Conservation (phyloP, 2,113 vertebrate species). For the crab-eating macaque (Macaca fascicularis) region DNA sequence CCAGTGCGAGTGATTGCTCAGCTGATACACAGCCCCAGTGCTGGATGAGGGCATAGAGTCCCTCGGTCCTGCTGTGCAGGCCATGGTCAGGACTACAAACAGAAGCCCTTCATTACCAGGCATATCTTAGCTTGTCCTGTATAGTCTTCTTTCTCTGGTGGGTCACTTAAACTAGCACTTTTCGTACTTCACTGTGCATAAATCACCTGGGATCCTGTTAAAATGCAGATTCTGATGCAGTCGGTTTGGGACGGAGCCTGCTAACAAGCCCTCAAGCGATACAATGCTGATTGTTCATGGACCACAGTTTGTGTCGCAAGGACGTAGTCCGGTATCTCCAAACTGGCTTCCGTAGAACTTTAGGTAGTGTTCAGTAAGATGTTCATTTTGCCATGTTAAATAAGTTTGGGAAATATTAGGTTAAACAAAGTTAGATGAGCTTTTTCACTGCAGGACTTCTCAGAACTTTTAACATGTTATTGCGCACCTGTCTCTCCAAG, state of each 20-base stretch:
- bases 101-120: not conserved
- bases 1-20: not conserved
- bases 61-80: no score
- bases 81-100: not conserved
- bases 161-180: constrained; percentile 43
- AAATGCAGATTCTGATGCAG: not conserved
- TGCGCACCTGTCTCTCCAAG: not conserved
- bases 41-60: not conserved
- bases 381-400: not conserved
- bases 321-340: not conserved
- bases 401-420: not conserved
- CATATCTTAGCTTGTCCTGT: not conserved
- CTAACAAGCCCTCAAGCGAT: not conserved
- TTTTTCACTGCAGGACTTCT: not conserved
- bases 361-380: not conserved
- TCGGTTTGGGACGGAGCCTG: no score
- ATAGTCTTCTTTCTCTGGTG: constrained; percentile 6
- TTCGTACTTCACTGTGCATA: not conserved
- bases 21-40: not conserved
- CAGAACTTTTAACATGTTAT: not conserved
- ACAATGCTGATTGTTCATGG: not conserved
- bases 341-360: not conserved
- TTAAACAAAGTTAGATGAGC: not conserved
- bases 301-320: not conserved
- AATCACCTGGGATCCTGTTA: not conserved